A percentile compares a stretch with the other conserved stretches of the same genome.
Evolutionary conservation across 2,888 invertebrate species (phyloP).

Genomic region (Acutogordius australiensis): DNA sequence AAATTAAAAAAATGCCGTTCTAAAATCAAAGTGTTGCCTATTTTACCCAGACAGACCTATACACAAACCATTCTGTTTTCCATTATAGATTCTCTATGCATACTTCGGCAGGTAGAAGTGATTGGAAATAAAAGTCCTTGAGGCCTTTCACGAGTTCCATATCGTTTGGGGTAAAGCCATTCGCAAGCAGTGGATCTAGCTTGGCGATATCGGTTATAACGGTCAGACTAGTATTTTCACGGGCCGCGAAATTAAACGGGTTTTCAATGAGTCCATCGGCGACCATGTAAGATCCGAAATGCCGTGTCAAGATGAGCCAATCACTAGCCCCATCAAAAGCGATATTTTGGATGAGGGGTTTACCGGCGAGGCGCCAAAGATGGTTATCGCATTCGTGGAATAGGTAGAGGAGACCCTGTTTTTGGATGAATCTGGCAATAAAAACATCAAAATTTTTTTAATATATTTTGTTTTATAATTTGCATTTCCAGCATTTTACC

Average conservation of each 20-base stretch:
- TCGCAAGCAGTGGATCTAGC: background rate
- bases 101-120: constrained; percentile 8
- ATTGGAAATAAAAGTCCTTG: background rate
- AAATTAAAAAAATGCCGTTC: too few species aligned
- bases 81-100: too few species aligned
- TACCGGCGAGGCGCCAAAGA: background rate
- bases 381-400: constrained; percentile 11
- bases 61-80: too few species aligned
- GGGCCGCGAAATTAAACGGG: background rate
- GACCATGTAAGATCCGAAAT: background rate
- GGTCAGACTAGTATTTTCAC: background rate
- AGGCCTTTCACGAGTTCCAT: background rate
- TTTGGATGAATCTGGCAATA: background rate
- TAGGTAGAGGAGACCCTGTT: background rate
- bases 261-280: background rate
- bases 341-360: background rate
- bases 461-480: too few species aligned
- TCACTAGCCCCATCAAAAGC: constrained; percentile 11
- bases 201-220: background rate
- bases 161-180: background rate
- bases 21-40: too few species aligned
- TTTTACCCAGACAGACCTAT: too few species aligned
- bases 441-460: too few species aligned
- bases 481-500: too few species aligned
- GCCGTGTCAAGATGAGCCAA: background rate